These are phyloP conservation scores for Montipora cactus DNA, from an alignment of 64 coral and sea anemone species.

Conservation along the genomic window DNA sequence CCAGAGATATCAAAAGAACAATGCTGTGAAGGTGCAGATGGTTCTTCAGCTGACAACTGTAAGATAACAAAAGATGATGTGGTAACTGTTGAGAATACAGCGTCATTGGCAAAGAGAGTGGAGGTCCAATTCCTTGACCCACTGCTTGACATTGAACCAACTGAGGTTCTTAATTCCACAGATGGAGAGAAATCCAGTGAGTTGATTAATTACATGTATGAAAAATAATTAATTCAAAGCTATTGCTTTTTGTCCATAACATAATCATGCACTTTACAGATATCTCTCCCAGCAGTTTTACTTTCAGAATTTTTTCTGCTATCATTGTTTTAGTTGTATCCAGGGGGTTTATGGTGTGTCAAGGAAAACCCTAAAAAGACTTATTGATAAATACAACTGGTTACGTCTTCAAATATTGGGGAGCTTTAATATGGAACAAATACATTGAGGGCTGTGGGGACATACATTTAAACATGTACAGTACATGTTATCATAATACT, in stretches of 20 bases:
- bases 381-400: too few species aligned
- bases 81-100: background rate
- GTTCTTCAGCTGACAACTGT: background rate
- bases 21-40: background rate
- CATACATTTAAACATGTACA: too few species aligned
- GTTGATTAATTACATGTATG: background rate
- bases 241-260: too few species aligned
- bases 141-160: background rate
- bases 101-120: background rate
- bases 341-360: too few species aligned
- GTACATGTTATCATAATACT: too few species aligned
- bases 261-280: too few species aligned
- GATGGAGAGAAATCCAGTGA: background rate
- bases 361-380: too few species aligned
- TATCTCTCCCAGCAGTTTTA: background rate
- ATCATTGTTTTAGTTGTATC: too few species aligned
- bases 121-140: slow-evolving; percentile 34
- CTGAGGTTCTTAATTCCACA: background rate
- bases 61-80: background rate
- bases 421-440: too few species aligned
- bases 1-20: background rate
- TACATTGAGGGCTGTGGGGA: too few species aligned
- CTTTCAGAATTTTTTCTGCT: too few species aligned
- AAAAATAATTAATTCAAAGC: background rate
- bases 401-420: too few species aligned